A percentile compares a stretch with the other conserved stretches of the same genome.
Conservation (phyloP, 2,113 vertebrate species). For the Peromyscus polionotus region DNA sequence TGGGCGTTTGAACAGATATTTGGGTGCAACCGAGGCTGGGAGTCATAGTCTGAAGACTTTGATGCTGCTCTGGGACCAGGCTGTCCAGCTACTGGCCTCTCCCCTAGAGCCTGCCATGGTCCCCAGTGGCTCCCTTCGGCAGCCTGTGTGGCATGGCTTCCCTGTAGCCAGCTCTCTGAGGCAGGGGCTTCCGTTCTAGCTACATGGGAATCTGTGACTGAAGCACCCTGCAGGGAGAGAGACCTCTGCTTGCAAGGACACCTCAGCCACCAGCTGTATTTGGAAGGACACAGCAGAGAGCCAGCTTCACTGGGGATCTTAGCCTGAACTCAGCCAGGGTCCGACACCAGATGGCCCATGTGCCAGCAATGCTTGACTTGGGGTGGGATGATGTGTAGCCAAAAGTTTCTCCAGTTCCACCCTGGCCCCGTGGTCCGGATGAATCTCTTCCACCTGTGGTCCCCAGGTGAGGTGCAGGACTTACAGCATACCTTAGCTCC, state of each 20-base stretch:
- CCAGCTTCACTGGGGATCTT: background rate
- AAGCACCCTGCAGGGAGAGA: background rate
- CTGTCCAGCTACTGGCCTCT: background rate
- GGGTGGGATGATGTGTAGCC: too few species aligned
- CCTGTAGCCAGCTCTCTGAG: background rate
- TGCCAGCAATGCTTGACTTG: too few species aligned
- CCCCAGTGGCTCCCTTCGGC: background rate
- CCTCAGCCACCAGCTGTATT: background rate
- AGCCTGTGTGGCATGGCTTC: background rate
- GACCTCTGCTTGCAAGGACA: background rate
- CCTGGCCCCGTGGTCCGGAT: too few species aligned
- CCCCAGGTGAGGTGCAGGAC: too few species aligned
- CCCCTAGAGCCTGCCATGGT: background rate
- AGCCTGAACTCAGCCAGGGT: too few species aligned
- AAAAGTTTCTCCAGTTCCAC: too few species aligned
- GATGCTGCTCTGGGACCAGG: background rate
- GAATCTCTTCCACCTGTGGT: too few species aligned
- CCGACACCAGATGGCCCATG: background rate
- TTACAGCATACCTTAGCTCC: background rate
- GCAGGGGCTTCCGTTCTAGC: background rate
- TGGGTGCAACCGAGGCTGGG: background rate
- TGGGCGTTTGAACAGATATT: background rate
- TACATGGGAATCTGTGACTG: background rate
- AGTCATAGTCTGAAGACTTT: too few species aligned
- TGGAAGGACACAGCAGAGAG: background rate